Evolutionary conservation across 23 tunicate genomes (phyloP), one percentile per base, ranked within the genome.

Genomic region (Styela clava): DNA sequence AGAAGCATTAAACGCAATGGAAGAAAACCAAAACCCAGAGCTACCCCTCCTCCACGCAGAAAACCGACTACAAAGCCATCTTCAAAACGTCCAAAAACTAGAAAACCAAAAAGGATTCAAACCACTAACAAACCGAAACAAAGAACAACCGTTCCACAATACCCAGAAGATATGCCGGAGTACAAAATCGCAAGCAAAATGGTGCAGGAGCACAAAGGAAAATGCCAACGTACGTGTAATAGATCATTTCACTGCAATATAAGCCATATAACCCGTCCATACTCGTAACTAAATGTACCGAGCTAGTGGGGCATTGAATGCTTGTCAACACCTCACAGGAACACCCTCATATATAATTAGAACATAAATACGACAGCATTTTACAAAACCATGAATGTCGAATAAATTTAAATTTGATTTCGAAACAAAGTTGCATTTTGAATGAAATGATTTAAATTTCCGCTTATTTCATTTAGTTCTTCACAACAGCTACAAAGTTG

Each of bases 191-290:
- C 83, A 56, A 32, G 74, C 61, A 73, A 71, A 1, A 82, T 85
- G 36, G 89, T 85, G 37, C 69, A 68, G 5, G 77, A 82, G 62
- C 89, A 74, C 27, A 36, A 62, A 68, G 86, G 97, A 77, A 35
- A 74, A 16, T 91, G 97, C 74, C 82, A 85, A 28, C 84, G 97
- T 91, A 63, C 81, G 85, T 74, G 69, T 1, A n/a, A 31, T 74
- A 68, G 33, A 52, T 0, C 34, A 69, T 23, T 69, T 32, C 67
- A 16, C 64, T 19, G 21, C 21, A n/a, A n/a, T n/a, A n/a, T n/a
- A n/a, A n/a, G n/a, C n/a, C n/a, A n/a, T n/a, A n/a, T n/a, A n/a
- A n/a, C n/a, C n/a, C n/a, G n/a, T n/a, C n/a, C n/a, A n/a, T n/a
- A n/a, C n/a, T n/a, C n/a, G n/a, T n/a, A n/a, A n/a, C n/a, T n/a